phyloP scores from a whole-genome alignment of 2,113 vertebrate genomes.

The Platysteira castanea region DNA sequence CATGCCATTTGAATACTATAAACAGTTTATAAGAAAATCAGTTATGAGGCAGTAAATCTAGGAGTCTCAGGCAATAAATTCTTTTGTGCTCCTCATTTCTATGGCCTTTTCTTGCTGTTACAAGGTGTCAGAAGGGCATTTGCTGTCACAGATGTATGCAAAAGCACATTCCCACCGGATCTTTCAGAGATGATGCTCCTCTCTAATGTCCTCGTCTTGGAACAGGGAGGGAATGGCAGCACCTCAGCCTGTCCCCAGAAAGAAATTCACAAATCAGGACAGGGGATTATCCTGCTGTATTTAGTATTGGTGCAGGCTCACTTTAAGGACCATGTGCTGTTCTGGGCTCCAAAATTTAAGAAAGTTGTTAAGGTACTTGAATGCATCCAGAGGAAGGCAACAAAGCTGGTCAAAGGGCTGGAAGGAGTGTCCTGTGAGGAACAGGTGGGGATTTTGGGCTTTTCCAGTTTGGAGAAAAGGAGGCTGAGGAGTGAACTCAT shows the following conservation, averaged over 20 bases:
- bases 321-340: background rate
- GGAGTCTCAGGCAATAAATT: background rate
- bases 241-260: background rate
- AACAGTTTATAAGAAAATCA: background rate
- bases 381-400: background rate
- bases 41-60: background rate
- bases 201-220: background rate
- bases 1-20: background rate
- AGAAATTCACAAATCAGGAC: background rate
- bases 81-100: background rate
- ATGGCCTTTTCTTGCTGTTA: background rate
- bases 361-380: background rate
- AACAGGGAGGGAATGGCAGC: background rate
- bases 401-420: background rate
- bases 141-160: background rate
- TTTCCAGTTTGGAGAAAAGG: background rate
- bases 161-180: background rate
- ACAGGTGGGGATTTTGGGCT: background rate
- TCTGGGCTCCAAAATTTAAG: background rate
- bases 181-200: background rate
- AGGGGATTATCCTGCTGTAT: background rate
- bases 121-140: background rate
- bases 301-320: background rate
- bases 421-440: background rate
- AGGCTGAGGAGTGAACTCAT: background rate